Conservation (phyloP, 2,797 vertebrate species). For the Oophaga sylvatica region DNA sequence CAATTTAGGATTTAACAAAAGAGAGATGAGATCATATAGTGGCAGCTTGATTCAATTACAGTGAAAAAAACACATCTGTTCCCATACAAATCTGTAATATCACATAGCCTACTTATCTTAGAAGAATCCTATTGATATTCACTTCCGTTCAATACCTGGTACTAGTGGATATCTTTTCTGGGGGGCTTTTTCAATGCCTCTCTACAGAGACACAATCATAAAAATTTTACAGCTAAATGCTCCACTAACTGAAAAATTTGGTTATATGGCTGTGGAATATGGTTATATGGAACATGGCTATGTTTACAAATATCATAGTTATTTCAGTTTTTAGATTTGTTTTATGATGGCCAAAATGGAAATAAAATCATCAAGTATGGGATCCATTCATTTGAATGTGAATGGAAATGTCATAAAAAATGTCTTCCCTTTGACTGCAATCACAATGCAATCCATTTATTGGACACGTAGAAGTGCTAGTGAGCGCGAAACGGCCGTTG, state of each 20-base stretch:
- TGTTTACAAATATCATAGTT: too few relatives aligned
- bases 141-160: not conserved
- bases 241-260: not conserved
- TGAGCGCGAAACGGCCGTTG: too few relatives aligned
- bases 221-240: conserved; percentile 6
- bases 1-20: not conserved
- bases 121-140: not conserved
- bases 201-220: not conserved
- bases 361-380: too few relatives aligned
- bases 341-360: too few relatives aligned
- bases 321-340: too few relatives aligned
- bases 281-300: not conserved
- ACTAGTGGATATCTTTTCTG: not conserved
- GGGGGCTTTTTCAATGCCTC: not conserved
- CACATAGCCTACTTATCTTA: not conserved
- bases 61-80: not conserved
- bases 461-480: too few relatives aligned
- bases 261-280: too few relatives aligned
- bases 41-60: not conserved
- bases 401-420: too few relatives aligned
- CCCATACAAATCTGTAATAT: not conserved
- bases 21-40: not conserved
- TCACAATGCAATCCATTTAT: too few relatives aligned
- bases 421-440: too few relatives aligned
- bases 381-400: too few relatives aligned